Conservation (phyloP, 2,888 invertebrate genomes). For the Tridacna gigas region DNA sequence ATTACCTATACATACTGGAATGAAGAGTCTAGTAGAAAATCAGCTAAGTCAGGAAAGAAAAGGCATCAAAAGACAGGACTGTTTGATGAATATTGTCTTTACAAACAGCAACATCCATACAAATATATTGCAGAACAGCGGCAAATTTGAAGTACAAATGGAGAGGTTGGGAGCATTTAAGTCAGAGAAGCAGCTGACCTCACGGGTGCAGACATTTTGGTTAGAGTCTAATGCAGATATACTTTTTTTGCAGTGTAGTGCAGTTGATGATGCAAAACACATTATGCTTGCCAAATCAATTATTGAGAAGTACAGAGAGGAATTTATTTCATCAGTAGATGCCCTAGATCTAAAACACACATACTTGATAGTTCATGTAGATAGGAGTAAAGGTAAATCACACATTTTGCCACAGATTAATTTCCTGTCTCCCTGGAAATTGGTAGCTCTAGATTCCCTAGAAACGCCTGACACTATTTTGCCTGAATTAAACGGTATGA, state of each 20-base stretch:
- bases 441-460: conserved; percentile 62
- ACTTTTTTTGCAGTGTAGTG: conserved; percentile 66
- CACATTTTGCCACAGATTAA: conserved; percentile 57
- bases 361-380: conserved; percentile 52
- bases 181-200: conserved; percentile 68
- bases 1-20: conserved; percentile 65
- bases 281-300: conserved; percentile 62
- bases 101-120: conserved; percentile 68
- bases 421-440: conserved; percentile 66
- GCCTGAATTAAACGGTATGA: conserved; percentile 23
- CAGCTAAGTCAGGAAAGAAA: background rate
- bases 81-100: conserved; percentile 53
- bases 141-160: conserved; percentile 29
- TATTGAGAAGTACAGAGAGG: conserved; percentile 49
- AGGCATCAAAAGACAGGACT: background rate
- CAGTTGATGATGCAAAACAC: conserved; percentile 62
- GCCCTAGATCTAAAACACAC: conserved; percentile 27
- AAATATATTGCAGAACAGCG: conserved; percentile 11
- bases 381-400: conserved; percentile 26
- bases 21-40: conserved; percentile 38
- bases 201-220: conserved; percentile 61
- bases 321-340: background rate
- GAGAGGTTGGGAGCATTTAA: conserved; percentile 69
- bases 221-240: conserved; percentile 36
- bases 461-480: conserved; percentile 49